Evolutionary conservation across 2,888 invertebrate species (phyloP).

Genomic region (Tipula helvola): DNA sequence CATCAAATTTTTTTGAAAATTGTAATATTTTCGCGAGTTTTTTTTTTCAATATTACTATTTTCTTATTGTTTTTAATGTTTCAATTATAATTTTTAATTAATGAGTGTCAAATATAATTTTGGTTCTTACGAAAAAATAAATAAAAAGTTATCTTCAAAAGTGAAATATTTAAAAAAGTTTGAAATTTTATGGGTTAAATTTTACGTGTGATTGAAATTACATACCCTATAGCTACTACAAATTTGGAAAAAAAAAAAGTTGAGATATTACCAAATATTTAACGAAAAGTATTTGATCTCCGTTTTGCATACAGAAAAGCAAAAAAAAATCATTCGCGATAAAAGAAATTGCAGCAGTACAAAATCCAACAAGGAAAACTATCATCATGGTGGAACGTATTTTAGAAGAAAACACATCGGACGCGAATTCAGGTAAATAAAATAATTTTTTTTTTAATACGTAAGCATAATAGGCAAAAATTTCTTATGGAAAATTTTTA

Average conservation of each 20-base stretch:
- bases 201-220: background rate
- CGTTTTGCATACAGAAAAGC: background rate
- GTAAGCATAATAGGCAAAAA: background rate
- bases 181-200: background rate
- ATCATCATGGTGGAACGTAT: constrained; percentile 50
- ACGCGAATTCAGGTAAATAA: constrained; percentile 36
- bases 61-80: background rate
- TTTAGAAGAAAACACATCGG: constrained; percentile 45
- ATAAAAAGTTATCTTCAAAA: background rate
- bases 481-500: background rate
- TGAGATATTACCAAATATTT: background rate
- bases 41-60: background rate
- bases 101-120: background rate
- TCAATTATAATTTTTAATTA: background rate
- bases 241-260: background rate
- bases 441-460: background rate
- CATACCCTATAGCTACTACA: background rate
- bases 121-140: background rate
- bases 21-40: constrained; percentile 12
- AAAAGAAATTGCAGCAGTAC: background rate
- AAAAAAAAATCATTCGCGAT: background rate
- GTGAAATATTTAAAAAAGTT: background rate
- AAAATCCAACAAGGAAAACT: constrained; percentile 6
- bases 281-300: background rate
- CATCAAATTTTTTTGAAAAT: constrained; percentile 27